These are phyloP conservation scores for Oscheius onirici DNA, from an alignment of 2,888 invertebrate genomes.

Conservation along the genomic window DNA sequence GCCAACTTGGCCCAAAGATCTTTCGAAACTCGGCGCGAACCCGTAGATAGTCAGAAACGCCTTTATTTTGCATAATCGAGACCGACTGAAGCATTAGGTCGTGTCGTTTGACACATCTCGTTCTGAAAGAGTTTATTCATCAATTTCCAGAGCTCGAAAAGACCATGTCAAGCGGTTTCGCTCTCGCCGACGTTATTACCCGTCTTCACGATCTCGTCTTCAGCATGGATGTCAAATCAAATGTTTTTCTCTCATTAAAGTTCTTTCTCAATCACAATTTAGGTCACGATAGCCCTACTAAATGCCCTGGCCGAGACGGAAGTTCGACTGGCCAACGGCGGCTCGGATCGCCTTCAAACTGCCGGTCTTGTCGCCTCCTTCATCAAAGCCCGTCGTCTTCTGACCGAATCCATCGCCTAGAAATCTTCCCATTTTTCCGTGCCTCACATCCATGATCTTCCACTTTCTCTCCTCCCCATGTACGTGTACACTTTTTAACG, in stretches of 20 bases:
- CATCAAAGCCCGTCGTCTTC: constrained; percentile 73
- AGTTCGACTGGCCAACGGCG: constrained; percentile 84
- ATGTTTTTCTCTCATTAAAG: constrained; percentile 74
- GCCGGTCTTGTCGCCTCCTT: constrained; percentile 89
- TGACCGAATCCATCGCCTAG: constrained; percentile 24
- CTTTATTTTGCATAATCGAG: too few relatives aligned
- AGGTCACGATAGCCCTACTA: constrained; percentile 79
- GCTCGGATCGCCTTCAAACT: constrained; percentile 85
- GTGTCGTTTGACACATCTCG: too few relatives aligned
- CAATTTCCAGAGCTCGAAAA: constrained; percentile 76
- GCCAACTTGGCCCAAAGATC: too few relatives aligned
- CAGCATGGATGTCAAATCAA: constrained; percentile 49
- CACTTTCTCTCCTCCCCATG: neutral
- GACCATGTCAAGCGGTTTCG: constrained; percentile 87
- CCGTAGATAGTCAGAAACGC: too few relatives aligned
- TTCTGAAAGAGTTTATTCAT: neutral
- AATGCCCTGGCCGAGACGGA: constrained; percentile 91
- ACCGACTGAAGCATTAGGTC: too few relatives aligned
- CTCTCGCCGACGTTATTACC: constrained; percentile 89
- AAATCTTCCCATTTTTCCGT: neutral
- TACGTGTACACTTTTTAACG: neutral
- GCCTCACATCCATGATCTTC: neutral
- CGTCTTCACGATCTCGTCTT: constrained; percentile 85
- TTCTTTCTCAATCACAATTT: constrained; percentile 76
- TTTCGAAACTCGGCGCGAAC: too few relatives aligned